Conservation (phyloP, 2,797 vertebrate species). For the Poeciliopsis gracilis region DNA sequence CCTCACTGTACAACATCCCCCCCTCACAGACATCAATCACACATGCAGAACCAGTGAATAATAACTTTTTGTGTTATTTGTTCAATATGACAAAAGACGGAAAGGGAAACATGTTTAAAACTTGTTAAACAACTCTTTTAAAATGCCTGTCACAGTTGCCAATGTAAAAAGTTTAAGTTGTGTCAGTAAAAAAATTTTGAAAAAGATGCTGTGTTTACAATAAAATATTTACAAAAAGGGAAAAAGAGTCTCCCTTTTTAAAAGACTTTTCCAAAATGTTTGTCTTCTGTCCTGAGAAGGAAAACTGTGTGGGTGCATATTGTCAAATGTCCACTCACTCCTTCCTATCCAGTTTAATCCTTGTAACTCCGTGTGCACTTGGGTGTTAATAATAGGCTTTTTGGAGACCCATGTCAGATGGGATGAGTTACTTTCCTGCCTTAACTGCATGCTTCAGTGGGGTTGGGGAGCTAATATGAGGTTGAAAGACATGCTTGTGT, state of each 20-base stretch:
- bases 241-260: not conserved
- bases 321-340: conserved; percentile 29
- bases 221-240: not conserved
- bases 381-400: conserved; percentile 69
- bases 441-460: conserved; percentile 37
- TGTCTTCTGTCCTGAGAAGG: conserved; percentile 26
- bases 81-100: not conserved
- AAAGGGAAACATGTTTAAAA: not conserved
- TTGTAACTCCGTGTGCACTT: conserved; percentile 48
- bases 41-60: not conserved
- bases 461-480: conserved; percentile 37
- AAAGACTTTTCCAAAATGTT: not conserved
- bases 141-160: not conserved
- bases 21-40: not conserved
- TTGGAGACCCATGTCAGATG: conserved; percentile 61
- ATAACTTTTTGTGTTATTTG: not conserved
- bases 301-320: conserved; percentile 30
- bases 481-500: conserved; percentile 43
- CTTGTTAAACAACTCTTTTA: not conserved
- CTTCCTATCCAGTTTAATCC: conserved; percentile 45
- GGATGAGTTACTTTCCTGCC: conserved; percentile 53
- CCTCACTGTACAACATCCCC: not conserved
- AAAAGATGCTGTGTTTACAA: not conserved
- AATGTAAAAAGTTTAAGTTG: not conserved
- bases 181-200: not conserved